Evolutionary conservation across 2,113 vertebrate species (phyloP).

Genomic region (Lepus americanus): DNA sequence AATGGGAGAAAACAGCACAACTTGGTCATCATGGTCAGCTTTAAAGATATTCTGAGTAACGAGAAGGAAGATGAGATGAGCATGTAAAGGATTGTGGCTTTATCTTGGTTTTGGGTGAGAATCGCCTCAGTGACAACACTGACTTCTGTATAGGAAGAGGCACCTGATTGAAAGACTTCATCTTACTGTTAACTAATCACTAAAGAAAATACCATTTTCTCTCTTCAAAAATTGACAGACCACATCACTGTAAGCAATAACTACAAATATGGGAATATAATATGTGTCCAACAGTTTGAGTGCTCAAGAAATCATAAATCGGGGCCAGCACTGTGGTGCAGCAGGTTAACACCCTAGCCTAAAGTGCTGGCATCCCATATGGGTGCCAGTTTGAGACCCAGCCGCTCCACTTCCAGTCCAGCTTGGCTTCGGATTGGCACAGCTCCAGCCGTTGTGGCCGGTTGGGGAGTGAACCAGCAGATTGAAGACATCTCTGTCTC

Average conservation of each 20-base stretch:
- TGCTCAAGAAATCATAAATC: not conserved
- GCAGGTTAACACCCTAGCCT: too few species aligned
- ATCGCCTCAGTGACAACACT: not conserved
- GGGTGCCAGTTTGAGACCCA: too few species aligned
- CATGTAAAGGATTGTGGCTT: not conserved
- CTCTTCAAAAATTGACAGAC: not conserved
- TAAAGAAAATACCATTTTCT: conserved; percentile 8
- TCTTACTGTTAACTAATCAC: not conserved
- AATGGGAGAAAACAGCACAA: not conserved
- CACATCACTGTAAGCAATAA: not conserved
- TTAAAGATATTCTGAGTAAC: not conserved
- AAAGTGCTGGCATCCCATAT: too few species aligned
- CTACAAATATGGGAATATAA: not conserved
- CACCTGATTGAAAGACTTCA: not conserved
- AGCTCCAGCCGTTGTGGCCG: too few species aligned
- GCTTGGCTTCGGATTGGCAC: too few species aligned
- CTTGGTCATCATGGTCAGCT: not conserved
- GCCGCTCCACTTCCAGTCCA: too few species aligned
- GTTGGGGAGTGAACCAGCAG: too few species aligned
- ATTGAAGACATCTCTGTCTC: too few species aligned
- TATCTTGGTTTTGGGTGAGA: not conserved
- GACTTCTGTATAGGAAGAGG: not conserved
- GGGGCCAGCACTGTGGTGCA: too few species aligned
- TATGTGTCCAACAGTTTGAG: not conserved
- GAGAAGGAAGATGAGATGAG: not conserved